Evolutionary conservation across 2,113 vertebrate genomes (phyloP), one percentile per base, ranked within the genome.

Genomic region (Lepisosteus oculatus): DNA sequence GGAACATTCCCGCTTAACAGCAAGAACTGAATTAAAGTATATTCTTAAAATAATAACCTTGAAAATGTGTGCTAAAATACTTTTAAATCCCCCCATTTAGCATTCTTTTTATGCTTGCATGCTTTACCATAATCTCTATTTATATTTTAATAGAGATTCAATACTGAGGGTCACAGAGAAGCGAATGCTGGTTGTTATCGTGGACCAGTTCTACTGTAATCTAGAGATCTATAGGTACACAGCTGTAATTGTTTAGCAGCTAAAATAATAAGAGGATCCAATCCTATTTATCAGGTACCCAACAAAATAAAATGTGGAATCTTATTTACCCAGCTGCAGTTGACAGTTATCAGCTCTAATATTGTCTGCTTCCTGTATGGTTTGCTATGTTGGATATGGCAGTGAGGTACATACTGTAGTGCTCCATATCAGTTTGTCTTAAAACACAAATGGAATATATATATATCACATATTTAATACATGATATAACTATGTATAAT

Each of bases 241-340:
- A 70, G 55, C 75, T 70, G 71, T 65, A 71, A 45, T 29, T 4
- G 13, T 9, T 43, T 17, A 59, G 11, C 63, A 61, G 55, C 76
- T 71, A 59, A 61, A 73, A 62, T n/a, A 62, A 56, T 44, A 64
- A 63, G 62, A 14, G 14, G 45, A 17, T 12, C 71, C 65, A 70
- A 74, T 15, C 72, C 65, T 70, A 56, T 77, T 73, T 72, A 65
- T 71, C 29, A 44, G 17, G 62, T 43, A 43, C 14, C 61, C 69
- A 62, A 56, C 54, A 42, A 72, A 51, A 72, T 29, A 72, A 62
- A 55, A 42, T 42, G 65, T 59, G n/a, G 5, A 62, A 67, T 75
- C 70, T 66, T 43, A 29, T 70, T 75, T 73, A 65, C 55, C 69
- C 65, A 72, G 59, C 55, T 69, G 73, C 13, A 29, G 67, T 15